Percentiles rank a stretch among this genome's conserved stretches.
phyloP scores from a whole-genome alignment of 92 coral and sea anemone genomes.

The Pocillopora meandrina region DNA sequence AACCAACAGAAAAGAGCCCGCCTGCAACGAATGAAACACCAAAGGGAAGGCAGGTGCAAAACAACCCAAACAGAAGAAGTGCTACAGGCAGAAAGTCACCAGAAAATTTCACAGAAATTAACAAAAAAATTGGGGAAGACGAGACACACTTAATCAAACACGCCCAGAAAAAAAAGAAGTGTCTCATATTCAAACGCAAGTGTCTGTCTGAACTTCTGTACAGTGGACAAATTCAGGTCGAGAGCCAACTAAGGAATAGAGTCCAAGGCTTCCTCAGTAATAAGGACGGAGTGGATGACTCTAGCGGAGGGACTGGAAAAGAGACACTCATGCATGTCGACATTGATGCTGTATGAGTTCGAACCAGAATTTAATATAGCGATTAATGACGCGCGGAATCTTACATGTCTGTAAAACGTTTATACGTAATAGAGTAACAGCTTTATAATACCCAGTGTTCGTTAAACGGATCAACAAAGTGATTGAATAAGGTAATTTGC shows the following conservation, averaged over 20 bases:
- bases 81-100: not conserved
- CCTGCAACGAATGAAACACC: not conserved
- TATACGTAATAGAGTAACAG: no score
- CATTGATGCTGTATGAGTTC: no score
- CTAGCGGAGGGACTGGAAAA: not conserved
- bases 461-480: no score
- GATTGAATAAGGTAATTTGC: no score
- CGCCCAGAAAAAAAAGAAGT: not conserved
- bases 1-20: not conserved
- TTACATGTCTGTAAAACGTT: no score
- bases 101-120: no score
- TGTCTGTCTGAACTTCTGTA: constrained; percentile 22
- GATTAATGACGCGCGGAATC: no score
- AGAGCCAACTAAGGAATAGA: constrained; percentile 24
- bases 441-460: no score
- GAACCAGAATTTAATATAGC: no score
- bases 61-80: not conserved
- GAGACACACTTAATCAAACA: not conserved
- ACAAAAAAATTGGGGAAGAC: not conserved
- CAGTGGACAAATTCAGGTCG: constrained; percentile 27
- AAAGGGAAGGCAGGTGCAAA: not conserved
- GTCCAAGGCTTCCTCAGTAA: constrained; percentile 33
- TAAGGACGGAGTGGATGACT: not conserved
- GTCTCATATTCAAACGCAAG: constrained; percentile 25
- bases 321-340: not conserved